A percentile compares a stretch with the other conserved stretches of the same genome.
phyloP scores from a whole-genome alignment of 2,797 vertebrate species.

The Pseudocheirus occidentalis region DNA sequence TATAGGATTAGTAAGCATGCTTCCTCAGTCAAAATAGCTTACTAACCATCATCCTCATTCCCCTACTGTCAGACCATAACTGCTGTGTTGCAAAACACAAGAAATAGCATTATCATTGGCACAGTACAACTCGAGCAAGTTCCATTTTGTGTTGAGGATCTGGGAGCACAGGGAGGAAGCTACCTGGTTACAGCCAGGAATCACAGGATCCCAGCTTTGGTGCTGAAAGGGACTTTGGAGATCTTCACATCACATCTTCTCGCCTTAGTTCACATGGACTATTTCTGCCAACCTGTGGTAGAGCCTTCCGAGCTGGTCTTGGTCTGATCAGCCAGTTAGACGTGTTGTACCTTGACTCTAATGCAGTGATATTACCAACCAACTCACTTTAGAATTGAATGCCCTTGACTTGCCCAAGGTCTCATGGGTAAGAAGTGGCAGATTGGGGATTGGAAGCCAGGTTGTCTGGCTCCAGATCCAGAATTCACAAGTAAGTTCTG shows the following conservation, averaged over 20 bases:
- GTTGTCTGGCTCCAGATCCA: neutral
- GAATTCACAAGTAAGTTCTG: slow-evolving; percentile 40
- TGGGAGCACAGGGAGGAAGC: neutral
- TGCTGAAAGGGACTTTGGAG: neutral
- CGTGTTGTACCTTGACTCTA: too few species aligned
- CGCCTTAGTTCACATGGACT: neutral
- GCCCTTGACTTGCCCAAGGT: neutral
- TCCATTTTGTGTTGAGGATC: neutral
- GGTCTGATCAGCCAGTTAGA: neutral
- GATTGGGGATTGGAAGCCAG: neutral
- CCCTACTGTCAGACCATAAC: neutral
- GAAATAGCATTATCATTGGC: neutral
- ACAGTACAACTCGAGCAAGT: neutral
- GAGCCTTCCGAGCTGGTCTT: neutral
- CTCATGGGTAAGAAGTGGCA: neutral
- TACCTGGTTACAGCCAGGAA: slow-evolving; percentile 34
- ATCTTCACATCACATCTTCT: neutral
- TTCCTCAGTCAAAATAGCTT: slow-evolving; percentile 37
- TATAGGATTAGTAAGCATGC: slow-evolving; percentile 54
- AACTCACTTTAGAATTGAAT: neutral
- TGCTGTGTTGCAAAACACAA: neutral
- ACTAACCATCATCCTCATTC: neutral
- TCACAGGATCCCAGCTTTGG: neutral
- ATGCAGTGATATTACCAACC: neutral
- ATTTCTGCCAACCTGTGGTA: neutral